Evolutionary conservation across 2,797 vertebrate species (phyloP).

Genomic region (Calcarius lapponicus): DNA sequence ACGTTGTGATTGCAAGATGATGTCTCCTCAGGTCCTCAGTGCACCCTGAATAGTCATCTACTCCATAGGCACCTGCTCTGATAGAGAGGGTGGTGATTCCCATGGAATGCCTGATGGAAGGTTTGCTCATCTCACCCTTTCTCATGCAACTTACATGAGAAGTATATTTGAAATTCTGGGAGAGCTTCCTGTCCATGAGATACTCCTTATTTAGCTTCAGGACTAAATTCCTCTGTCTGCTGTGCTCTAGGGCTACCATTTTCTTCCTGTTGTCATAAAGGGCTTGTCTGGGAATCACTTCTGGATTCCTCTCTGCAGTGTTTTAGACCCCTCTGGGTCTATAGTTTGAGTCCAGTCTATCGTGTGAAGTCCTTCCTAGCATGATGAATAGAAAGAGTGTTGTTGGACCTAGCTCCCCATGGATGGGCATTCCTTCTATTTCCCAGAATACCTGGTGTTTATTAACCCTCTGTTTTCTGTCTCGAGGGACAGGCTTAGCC

Average conservation of each 20-base stretch:
- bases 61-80: background rate
- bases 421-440: background rate
- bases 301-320: background rate
- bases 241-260: background rate
- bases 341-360: background rate
- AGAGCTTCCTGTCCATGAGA: background rate
- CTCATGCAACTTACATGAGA: background rate
- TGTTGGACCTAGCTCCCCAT: background rate
- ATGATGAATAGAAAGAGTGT: background rate
- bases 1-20: background rate
- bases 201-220: background rate
- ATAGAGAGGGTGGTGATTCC: background rate
- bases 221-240: background rate
- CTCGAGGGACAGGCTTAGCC: background rate
- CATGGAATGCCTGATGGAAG: background rate
- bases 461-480: background rate
- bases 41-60: background rate
- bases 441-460: background rate
- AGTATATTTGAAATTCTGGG: background rate
- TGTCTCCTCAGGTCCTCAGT: background rate
- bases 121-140: background rate
- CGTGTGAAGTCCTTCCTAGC: background rate
- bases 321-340: background rate
- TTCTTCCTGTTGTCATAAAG: background rate
- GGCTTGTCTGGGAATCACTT: background rate